These are phyloP conservation scores for Hydractinia symbiolongicarpus DNA, from an alignment of 30 jellyfish, hydroid and myxozoan species.

Conservation along the genomic window DNA sequence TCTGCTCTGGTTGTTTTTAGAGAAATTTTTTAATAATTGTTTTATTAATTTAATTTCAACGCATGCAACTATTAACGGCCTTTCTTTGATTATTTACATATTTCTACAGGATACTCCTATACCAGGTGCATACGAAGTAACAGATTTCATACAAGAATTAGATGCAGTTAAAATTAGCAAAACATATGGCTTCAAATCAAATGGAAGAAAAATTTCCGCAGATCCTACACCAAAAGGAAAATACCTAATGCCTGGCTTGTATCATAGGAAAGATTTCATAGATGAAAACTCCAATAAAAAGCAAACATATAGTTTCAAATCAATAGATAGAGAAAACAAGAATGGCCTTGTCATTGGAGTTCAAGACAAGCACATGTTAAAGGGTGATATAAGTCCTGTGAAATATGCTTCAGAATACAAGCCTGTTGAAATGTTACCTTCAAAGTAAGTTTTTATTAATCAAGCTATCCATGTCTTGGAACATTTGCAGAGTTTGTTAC, in stretches of 20 bases:
- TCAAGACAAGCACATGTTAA: constrained; percentile 39
- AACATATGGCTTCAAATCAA: constrained; percentile 82
- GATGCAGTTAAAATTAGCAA: constrained; percentile 47
- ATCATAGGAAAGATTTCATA: constrained; percentile 31
- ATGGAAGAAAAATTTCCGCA: constrained; percentile 71
- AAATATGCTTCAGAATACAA: constrained; percentile 53
- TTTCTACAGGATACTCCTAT: constrained; percentile 65
- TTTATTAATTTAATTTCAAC: too few relatives aligned
- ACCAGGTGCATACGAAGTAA: constrained; percentile 72
- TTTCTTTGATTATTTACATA: neutral
- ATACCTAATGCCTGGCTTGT: constrained; percentile 79
- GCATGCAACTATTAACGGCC: too few relatives aligned
- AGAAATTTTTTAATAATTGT: too few relatives aligned
- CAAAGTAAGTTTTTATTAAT: constrained; percentile 19
- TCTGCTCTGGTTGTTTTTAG: too few relatives aligned
- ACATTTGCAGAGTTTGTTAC: neutral
- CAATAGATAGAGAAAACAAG: constrained; percentile 35
- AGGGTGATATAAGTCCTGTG: constrained; percentile 69
- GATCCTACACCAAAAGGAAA: constrained; percentile 75
- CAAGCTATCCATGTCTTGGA: neutral
- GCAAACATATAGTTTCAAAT: constrained; percentile 44
- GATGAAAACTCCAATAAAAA: constrained; percentile 28
- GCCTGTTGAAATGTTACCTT: constrained; percentile 32
- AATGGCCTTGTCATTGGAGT: constrained; percentile 51
- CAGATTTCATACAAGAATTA: constrained; percentile 48